These are phyloP conservation scores for Xyrichtys novacula DNA, from an alignment of 2,797 vertebrate species.

Conservation along the genomic window DNA sequence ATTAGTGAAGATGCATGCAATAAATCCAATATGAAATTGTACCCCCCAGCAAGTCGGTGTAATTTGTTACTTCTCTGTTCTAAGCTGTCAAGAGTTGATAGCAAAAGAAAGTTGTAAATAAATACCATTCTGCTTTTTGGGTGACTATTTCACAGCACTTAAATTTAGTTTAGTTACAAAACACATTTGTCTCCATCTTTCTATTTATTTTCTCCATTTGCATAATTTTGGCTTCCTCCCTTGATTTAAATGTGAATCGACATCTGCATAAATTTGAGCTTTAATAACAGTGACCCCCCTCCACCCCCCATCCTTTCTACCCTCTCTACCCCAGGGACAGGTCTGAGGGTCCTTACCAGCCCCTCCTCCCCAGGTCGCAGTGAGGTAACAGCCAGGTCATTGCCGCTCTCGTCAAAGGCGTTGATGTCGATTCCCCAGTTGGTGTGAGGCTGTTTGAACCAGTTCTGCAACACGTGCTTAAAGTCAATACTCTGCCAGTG, in stretches of 20 bases:
- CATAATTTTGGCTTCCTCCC: slow-evolving; percentile 3
- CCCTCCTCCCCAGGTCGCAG: slow-evolving; percentile 95
- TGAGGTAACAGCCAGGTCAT: slow-evolving; percentile 96
- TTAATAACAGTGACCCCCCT: slow-evolving; percentile 15
- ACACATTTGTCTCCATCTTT: not conserved
- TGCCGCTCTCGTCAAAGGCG: slow-evolving; percentile 96
- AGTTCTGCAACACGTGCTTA: slow-evolving; percentile 98
- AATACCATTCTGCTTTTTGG: too few species aligned
- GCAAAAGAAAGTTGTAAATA: too few species aligned
- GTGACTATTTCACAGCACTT: too few species aligned
- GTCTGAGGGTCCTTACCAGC: slow-evolving; percentile 93
- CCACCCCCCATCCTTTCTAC: not conserved
- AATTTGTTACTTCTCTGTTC: too few species aligned
- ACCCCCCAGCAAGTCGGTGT: too few species aligned
- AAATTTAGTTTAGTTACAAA: not conserved
- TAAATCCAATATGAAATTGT: too few species aligned
- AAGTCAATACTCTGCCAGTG: slow-evolving; percentile 99
- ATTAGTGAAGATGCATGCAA: too few species aligned
- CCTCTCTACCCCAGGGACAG: slow-evolving; percentile 64
- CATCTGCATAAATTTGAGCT: slow-evolving; percentile 29
- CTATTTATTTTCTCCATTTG: not conserved
- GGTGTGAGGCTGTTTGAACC: slow-evolving; percentile 99
- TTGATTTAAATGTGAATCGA: slow-evolving; percentile 13
- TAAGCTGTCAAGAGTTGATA: too few species aligned
- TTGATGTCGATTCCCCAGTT: slow-evolving; percentile 99